These are phyloP conservation scores for Rissa tridactyla DNA, from an alignment of 2,113 vertebrate genomes.

Conservation along the genomic window DNA sequence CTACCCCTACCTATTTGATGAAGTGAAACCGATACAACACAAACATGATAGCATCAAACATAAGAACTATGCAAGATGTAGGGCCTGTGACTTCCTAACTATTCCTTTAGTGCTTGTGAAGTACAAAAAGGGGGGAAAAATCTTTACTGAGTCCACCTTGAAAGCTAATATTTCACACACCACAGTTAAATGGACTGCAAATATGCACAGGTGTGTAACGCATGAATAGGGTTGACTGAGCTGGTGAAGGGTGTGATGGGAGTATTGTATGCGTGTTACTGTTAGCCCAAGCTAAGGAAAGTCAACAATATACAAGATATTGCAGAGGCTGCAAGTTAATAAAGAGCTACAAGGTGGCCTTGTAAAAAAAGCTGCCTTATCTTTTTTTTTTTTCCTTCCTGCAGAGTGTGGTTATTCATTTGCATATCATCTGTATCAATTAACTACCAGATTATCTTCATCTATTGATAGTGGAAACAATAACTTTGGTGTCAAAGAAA, in stretches of 20 bases:
- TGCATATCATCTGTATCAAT: neutral
- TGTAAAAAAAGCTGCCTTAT: neutral
- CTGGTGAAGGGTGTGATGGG: conserved; percentile 11
- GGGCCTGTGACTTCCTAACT: neutral
- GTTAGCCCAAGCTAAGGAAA: conserved; percentile 46
- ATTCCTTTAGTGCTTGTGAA: neutral
- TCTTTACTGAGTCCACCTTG: conserved; percentile 12
- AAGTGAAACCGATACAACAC: neutral
- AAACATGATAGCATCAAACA: neutral
- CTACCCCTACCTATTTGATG: neutral
- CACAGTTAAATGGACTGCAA: conserved; percentile 42
- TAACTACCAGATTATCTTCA: neutral
- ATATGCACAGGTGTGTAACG: conserved; percentile 61
- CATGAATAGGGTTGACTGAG: conserved; percentile 27
- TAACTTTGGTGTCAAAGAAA: neutral
- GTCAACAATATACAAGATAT: conserved; percentile 54
- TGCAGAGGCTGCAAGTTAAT: conserved; percentile 8
- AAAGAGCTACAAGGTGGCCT: neutral
- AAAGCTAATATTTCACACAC: conserved; percentile 51
- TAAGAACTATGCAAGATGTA: neutral
- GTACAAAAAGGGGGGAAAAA: neutral
- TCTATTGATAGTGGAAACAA: neutral
- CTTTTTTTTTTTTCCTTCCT: neutral
- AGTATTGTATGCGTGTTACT: conserved; percentile 7
- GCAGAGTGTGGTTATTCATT: neutral